A percentile compares a stretch with the other conserved stretches of the same genome.
Conservation (phyloP, 2,797 vertebrate species). For the Neosilurus mollespiculum region DNA sequence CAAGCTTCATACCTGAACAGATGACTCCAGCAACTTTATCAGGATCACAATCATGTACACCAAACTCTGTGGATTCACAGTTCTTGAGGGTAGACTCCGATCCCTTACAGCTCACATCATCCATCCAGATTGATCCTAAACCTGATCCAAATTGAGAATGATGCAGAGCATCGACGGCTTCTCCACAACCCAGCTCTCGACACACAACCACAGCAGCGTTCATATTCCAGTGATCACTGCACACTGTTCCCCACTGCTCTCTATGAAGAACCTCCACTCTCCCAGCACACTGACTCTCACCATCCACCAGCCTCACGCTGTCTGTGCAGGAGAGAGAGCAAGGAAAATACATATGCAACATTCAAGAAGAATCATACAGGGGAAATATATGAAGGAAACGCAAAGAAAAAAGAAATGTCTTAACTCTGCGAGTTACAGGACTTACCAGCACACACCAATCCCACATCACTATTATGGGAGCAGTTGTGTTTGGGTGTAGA, state of each 20-base stretch:
- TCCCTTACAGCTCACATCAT: background rate
- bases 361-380: background rate
- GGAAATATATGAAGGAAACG: too few relatives aligned
- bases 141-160: slow-evolving; percentile 57
- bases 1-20: slow-evolving; percentile 43
- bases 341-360: background rate
- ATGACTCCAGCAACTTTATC: slow-evolving; percentile 47
- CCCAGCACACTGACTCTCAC: slow-evolving; percentile 43
- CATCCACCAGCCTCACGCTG: slow-evolving; percentile 31
- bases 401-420: background rate
- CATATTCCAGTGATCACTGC: slow-evolving; percentile 51
- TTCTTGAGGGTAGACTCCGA: slow-evolving; percentile 19
- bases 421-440: background rate
- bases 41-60: slow-evolving; percentile 21
- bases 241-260: slow-evolving; percentile 44
- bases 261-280: slow-evolving; percentile 36
- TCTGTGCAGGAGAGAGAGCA: background rate
- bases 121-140: slow-evolving; percentile 48
- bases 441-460: slow-evolving; percentile 65
- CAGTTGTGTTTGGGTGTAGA: slow-evolving; percentile 33
- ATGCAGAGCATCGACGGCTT: slow-evolving; percentile 37
- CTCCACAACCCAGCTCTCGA: slow-evolving; percentile 53
- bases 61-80: slow-evolving; percentile 25
- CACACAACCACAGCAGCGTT: slow-evolving; percentile 51
- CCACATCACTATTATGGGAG: slow-evolving; percentile 55